These are phyloP conservation scores for Alcedo quadribrachys DNA, from an alignment of 2,797 vertebrate species.

Conservation along the genomic window DNA sequence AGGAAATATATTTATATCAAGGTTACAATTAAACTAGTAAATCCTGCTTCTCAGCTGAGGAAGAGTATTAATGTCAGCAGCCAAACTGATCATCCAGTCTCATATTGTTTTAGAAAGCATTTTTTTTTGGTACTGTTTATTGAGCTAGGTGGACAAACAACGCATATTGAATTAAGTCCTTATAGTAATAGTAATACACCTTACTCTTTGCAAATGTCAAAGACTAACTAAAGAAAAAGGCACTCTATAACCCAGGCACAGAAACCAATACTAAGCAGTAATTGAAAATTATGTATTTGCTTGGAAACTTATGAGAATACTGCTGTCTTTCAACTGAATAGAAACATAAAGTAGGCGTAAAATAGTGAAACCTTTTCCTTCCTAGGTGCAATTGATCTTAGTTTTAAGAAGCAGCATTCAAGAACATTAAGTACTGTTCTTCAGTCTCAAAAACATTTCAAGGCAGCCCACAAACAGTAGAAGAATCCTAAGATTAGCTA, in stretches of 20 bases:
- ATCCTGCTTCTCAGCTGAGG: not conserved
- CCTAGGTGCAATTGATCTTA: constrained; percentile 22
- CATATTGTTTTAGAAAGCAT: not conserved
- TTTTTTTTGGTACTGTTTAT: constrained; percentile 39
- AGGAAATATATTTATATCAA: not conserved
- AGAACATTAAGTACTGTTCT: constrained; percentile 17
- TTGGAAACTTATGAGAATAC: constrained; percentile 65
- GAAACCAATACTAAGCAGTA: constrained; percentile 58
- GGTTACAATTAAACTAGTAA: not conserved
- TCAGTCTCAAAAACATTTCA: constrained; percentile 43
- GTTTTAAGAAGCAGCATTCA: constrained; percentile 59
- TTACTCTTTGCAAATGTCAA: constrained; percentile 12
- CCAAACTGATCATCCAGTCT: not conserved
- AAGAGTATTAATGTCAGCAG: not conserved
- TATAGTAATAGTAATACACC: not conserved
- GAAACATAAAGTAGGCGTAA: constrained; percentile 59
- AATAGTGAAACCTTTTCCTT: constrained; percentile 55
- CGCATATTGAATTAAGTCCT: not conserved
- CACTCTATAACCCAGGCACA: constrained; percentile 30
- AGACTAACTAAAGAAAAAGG: not conserved
- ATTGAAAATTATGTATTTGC: constrained; percentile 55
- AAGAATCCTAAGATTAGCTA: constrained; percentile 29
- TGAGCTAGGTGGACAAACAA: not conserved
- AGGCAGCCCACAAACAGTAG: constrained; percentile 18
- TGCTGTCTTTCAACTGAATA: constrained; percentile 63